Conservation (phyloP, 1,140 invertebrate genomes). For the Apis cerana region DNA sequence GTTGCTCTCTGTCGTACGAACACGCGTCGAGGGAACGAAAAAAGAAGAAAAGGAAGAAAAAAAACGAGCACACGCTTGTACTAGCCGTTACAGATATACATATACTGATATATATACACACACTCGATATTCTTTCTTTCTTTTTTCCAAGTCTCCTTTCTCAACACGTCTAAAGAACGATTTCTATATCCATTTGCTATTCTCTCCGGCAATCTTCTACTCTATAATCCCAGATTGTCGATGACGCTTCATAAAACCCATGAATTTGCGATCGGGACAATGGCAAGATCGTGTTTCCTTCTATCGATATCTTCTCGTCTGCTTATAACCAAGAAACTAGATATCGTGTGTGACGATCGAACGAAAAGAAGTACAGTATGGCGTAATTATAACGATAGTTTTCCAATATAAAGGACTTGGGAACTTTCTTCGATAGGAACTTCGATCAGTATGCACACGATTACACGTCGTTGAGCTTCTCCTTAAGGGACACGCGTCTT, state of each 20-base stretch:
- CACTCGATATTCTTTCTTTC: not conserved
- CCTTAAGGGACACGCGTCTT: not conserved
- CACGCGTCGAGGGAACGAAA: not conserved
- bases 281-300: not conserved
- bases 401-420: not conserved
- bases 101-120: not conserved
- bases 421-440: conserved; percentile 12
- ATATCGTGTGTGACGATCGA: not conserved
- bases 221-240: not conserved
- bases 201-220: not conserved
- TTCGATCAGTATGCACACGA: not conserved
- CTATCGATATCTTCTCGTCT: too few relatives aligned
- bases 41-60: not conserved
- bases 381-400: conserved; percentile 1
- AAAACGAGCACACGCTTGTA: not conserved
- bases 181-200: not conserved
- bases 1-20: not conserved
- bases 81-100: not conserved
- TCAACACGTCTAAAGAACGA: not conserved
- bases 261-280: not conserved
- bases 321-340: too few relatives aligned
- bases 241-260: too few relatives aligned
- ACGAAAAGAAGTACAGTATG: not conserved
- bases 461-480: not conserved
- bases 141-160: not conserved